A percentile compares a stretch with the other conserved stretches of the same genome.
phyloP scores from a whole-genome alignment of 2,888 invertebrate genomes.

The Nomada goodeniana region DNA sequence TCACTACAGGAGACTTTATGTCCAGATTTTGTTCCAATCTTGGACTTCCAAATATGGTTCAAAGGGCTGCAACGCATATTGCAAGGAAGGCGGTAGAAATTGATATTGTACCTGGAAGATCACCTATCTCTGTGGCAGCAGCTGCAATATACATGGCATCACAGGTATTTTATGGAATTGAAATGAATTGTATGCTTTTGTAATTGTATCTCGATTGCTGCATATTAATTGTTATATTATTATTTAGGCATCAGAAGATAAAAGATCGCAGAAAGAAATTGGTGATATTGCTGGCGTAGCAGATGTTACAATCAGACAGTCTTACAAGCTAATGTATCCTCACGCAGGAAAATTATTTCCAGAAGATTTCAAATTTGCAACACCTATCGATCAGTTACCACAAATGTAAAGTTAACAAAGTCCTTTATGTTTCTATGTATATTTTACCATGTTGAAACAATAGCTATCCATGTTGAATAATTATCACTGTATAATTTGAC shows the following conservation, averaged over 20 bases:
- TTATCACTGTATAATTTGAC: conserved; percentile 42
- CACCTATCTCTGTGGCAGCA: conserved; percentile 99
- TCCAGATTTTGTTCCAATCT: conserved; percentile 98
- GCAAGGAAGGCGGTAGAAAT: conserved; percentile 98
- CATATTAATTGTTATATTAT: conserved; percentile 15
- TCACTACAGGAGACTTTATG: conserved; percentile 99
- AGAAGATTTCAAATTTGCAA: conserved; percentile 97
- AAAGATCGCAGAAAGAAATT: conserved; percentile 90
- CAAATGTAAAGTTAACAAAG: conserved; percentile 91
- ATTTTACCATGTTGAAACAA: conserved; percentile 60
- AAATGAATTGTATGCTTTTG: background rate
- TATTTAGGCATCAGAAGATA: conserved; percentile 88
- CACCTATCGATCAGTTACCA: conserved; percentile 96
- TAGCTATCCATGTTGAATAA: conserved; percentile 51
- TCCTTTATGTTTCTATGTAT: conserved; percentile 42
- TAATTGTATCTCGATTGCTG: background rate
- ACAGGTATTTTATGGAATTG: conserved; percentile 86
- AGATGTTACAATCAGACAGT: conserved; percentile 95
- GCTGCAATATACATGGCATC: conserved; percentile 99
- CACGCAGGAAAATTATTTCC: conserved; percentile 97
- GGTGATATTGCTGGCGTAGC: conserved; percentile 96
- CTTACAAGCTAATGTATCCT: conserved; percentile 98
- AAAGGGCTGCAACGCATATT: conserved; percentile 97
- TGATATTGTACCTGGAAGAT: conserved; percentile 98
- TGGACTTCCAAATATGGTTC: conserved; percentile 94